Conservation (phyloP, 1,140 invertebrate species). For the Macrobrachium rosenbergii region DNA sequence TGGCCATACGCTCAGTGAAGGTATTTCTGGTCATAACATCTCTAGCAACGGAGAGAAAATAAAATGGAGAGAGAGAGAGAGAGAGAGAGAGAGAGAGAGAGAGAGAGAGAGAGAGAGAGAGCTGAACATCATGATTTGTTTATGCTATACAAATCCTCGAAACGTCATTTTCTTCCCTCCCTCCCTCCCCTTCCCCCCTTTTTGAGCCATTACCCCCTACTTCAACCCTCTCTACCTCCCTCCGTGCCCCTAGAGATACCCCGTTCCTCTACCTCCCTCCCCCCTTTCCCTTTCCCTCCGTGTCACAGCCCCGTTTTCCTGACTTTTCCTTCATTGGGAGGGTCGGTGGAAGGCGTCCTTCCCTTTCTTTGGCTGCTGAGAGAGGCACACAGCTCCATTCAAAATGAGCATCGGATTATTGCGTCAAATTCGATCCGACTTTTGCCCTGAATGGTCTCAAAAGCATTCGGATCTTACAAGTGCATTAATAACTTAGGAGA, state of each 20-base stretch:
- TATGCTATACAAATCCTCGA: too few relatives aligned
- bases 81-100: too few relatives aligned
- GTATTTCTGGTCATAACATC: too few relatives aligned
- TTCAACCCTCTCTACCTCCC: background rate
- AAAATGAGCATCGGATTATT: conserved; percentile 18
- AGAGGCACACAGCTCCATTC: background rate
- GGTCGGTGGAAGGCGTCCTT: too few relatives aligned
- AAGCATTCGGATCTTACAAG: conserved; percentile 16
- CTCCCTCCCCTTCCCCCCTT: background rate
- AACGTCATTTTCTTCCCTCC: background rate
- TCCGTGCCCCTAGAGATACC: background rate
- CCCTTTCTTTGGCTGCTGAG: too few relatives aligned
- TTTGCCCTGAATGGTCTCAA: background rate
- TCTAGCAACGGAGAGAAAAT: too few relatives aligned
- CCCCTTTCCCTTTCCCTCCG: background rate
- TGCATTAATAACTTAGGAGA: background rate
- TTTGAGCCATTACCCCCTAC: too few relatives aligned
- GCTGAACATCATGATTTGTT: too few relatives aligned
- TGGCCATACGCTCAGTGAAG: too few relatives aligned
- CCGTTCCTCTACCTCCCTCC: background rate
- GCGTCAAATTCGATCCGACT: conserved; percentile 13
- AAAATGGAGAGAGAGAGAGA: too few relatives aligned
- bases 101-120: too few relatives aligned
- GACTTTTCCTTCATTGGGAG: background rate
- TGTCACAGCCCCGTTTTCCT: background rate